Conservation (phyloP, 1,140 invertebrate genomes). For the Neomicropteryx cornuta region DNA sequence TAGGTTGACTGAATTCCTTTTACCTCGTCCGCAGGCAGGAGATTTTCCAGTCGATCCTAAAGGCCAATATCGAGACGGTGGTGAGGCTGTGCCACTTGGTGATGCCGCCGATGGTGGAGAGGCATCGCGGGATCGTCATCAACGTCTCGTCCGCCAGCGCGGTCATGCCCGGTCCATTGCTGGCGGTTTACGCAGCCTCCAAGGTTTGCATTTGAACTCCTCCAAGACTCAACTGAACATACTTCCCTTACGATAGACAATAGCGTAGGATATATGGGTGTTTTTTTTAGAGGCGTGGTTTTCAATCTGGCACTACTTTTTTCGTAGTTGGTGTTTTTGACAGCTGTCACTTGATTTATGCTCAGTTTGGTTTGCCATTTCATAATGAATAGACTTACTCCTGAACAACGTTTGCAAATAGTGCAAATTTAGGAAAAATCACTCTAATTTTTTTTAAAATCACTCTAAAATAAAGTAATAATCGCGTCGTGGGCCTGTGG, state of each 20-base stretch:
- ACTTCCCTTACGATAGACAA: not conserved
- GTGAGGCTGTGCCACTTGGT: slow-evolving; percentile 75
- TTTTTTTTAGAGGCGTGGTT: slow-evolving; percentile 5
- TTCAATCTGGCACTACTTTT: slow-evolving; percentile 1
- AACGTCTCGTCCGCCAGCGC: slow-evolving; percentile 85
- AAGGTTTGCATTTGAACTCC: slow-evolving; percentile 50
- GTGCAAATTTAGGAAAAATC: too few relatives aligned
- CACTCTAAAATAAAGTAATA: too few relatives aligned
- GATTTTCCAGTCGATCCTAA: slow-evolving; percentile 48
- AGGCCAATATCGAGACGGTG: slow-evolving; percentile 63
- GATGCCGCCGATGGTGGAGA: slow-evolving; percentile 80
- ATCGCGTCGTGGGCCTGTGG: too few relatives aligned
- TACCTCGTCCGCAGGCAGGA: too few relatives aligned
- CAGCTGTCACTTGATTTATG: not conserved
- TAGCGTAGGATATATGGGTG: not conserved
- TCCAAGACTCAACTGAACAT: slow-evolving; percentile 2
- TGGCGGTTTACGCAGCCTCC: slow-evolving; percentile 79
- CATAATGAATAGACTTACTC: too few relatives aligned
- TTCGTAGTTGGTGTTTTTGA: not conserved
- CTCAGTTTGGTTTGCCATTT: not conserved
- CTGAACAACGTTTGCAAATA: too few relatives aligned
- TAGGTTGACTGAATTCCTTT: too few relatives aligned
- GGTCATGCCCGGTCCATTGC: slow-evolving; percentile 66
- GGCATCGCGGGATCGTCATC: slow-evolving; percentile 76
- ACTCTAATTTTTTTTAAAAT: too few relatives aligned